These are phyloP conservation scores for Tribolium castaneum DNA, from an alignment of 1,140 invertebrate species.

Conservation along the genomic window DNA sequence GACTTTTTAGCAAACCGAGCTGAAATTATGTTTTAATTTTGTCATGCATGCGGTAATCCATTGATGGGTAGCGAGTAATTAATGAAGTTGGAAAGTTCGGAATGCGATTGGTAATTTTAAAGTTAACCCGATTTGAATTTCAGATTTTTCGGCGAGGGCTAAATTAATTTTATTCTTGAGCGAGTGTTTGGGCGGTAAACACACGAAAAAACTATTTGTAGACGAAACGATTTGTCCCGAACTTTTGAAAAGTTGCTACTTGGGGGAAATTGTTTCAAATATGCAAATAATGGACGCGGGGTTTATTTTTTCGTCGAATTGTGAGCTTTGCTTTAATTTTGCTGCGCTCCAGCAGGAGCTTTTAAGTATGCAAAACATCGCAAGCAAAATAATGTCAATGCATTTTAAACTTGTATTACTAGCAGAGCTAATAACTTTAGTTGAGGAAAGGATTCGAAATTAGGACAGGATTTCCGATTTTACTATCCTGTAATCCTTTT, in stretches of 20 bases:
- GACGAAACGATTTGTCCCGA: not conserved
- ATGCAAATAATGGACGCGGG: not conserved
- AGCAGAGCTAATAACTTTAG: no score
- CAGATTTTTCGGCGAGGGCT: not conserved
- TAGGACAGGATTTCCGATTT: no score
- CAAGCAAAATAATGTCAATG: not conserved
- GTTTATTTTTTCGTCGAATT: not conserved
- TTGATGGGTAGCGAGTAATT: conserved; percentile 4
- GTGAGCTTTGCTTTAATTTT: not conserved
- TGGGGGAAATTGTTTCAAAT: not conserved
- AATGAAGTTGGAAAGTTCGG: conserved; percentile 2
- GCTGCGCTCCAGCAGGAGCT: not conserved
- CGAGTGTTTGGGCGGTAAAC: not conserved
- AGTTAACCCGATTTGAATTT: conserved; percentile 11
- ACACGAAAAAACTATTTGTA: not conserved
- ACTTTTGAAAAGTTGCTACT: not conserved
- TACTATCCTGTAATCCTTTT: no score
- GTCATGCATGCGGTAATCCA: conserved; percentile 12
- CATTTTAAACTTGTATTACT: no score
- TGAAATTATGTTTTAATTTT: conserved; percentile 25
- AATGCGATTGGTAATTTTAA: conserved; percentile 22
- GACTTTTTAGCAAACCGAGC: not conserved
- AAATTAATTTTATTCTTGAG: conserved; percentile 7
- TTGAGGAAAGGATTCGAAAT: no score
- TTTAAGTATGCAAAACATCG: not conserved